phyloP scores from a whole-genome alignment of 2,888 invertebrate genomes.

The Cerastis leucographa region DNA sequence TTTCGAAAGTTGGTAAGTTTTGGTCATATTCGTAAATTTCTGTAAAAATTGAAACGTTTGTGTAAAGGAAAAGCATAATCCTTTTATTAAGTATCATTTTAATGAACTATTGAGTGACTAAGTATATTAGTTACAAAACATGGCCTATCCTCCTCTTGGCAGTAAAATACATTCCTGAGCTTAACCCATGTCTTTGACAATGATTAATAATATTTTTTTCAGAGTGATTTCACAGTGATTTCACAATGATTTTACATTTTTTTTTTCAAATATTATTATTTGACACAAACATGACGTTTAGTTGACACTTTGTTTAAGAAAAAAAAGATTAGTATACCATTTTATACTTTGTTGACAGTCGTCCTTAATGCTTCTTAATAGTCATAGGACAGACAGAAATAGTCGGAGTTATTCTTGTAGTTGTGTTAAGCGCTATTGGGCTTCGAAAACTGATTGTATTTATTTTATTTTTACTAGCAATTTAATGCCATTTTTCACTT shows the following conservation, averaged over 20 bases:
- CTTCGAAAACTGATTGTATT: not conserved
- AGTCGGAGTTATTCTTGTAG: slow-evolving; percentile 31
- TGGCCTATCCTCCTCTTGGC: slow-evolving; percentile 7
- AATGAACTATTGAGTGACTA: not conserved
- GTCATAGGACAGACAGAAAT: slow-evolving; percentile 45
- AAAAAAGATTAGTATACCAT: slow-evolving; percentile 33
- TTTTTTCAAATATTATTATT: slow-evolving; percentile 14
- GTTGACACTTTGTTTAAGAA: slow-evolving; percentile 31
- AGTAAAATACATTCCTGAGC: slow-evolving; percentile 42
- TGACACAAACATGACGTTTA: slow-evolving; percentile 41
- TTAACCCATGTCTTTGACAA: slow-evolving; percentile 3
- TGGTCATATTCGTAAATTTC: not conserved
- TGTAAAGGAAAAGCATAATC: not conserved
- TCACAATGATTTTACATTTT: too few relatives aligned
- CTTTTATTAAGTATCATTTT: not conserved
- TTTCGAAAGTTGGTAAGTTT: not conserved
- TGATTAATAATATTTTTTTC: slow-evolving; percentile 41
- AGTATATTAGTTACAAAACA: slow-evolving; percentile 10
- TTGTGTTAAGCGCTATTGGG: not conserved
- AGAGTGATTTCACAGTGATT: not conserved
- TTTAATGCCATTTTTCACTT: not conserved
- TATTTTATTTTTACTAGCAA: not conserved
- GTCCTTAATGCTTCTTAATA: slow-evolving; percentile 33
- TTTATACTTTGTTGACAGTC: slow-evolving; percentile 28
- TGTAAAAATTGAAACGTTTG: not conserved